These are phyloP conservation scores for Phocoena phocoena DNA, from an alignment of 2,113 vertebrate species.

Conservation along the genomic window DNA sequence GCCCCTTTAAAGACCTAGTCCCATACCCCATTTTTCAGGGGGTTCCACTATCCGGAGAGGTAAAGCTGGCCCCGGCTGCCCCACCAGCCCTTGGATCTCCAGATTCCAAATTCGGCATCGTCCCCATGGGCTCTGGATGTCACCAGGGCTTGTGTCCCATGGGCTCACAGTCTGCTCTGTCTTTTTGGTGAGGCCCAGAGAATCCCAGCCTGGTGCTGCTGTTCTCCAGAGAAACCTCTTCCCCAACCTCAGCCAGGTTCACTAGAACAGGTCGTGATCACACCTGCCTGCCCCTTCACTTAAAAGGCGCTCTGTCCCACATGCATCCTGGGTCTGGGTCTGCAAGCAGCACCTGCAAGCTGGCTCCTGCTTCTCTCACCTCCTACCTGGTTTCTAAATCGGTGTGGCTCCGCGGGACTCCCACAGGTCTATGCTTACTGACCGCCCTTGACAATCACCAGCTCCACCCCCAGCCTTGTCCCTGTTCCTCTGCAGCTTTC, in stretches of 20 bases:
- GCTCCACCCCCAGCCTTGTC: too few relatives aligned
- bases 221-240: background rate
- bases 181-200: background rate
- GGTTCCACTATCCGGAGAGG: background rate
- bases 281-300: background rate
- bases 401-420: accelerated
- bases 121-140: background rate
- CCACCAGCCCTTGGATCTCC: background rate
- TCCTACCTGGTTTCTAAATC: accelerated
- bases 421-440: background rate
- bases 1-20: background rate
- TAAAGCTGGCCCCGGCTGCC: accelerated
- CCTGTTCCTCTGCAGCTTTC: accelerated
- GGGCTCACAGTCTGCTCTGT: accelerated
- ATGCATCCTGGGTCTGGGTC: accelerated
- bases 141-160: background rate
- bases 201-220: background rate
- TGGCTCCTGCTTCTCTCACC: accelerated
- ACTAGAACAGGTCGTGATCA: accelerated
- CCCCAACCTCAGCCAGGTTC: too few relatives aligned
- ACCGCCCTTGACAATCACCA: accelerated
- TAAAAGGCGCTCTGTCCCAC: background rate
- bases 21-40: background rate
- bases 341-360: background rate
- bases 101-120: accelerated